Base-by-base conservation (phyloP, 2,888 invertebrate species). In the Saturnia pavonia region DNA sequence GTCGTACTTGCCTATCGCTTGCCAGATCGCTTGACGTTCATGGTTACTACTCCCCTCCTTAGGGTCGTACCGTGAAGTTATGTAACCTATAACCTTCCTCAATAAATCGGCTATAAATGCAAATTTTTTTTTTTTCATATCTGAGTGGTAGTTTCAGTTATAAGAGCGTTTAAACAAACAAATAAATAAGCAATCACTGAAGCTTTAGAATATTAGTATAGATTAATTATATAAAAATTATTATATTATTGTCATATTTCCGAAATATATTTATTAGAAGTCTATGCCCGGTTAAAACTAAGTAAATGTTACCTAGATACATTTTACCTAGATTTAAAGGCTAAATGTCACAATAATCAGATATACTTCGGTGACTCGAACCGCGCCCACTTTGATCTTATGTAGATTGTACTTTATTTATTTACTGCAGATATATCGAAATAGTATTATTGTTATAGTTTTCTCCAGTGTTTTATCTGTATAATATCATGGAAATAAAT, bases 361-460 rank as follows among this genome's bases (percentile, higher is more conserved):
- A 57, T 27, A 57, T 57, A 11, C 25, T 25, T 4, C 25, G 12
- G 57, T 25, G 57, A 25, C 12, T 57, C 57, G 57, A 25, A 3
- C 57, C 57, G 57, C 57, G 57, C 57, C 57, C 57, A 57, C 11
- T 57, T 25, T 25, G 25, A 57, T 57, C 57, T 57, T 57, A 6
- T 22, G 54, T 54, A 57, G 57, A 57, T 25, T 57, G 14, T 57
- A n/a, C 22, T 9, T 2, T 48, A 22, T 54, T 43, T 43, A 43
- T 14, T 54, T n/a, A 54, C 54, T 22, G 57, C 22, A 25, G 57
- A 57, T 25, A 57, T 57, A 57, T 57, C 3, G 57, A 25, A 57
- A 14, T 57, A 57, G 25, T 57, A 57, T 57, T 57, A 43, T 19
- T 34, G 6, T 34, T 34, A n/a, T 22, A 54, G 22, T 54, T 54